Evolutionary conservation across 1,140 invertebrate species (phyloP).

Genomic region (Acromyrmex heyeri): DNA sequence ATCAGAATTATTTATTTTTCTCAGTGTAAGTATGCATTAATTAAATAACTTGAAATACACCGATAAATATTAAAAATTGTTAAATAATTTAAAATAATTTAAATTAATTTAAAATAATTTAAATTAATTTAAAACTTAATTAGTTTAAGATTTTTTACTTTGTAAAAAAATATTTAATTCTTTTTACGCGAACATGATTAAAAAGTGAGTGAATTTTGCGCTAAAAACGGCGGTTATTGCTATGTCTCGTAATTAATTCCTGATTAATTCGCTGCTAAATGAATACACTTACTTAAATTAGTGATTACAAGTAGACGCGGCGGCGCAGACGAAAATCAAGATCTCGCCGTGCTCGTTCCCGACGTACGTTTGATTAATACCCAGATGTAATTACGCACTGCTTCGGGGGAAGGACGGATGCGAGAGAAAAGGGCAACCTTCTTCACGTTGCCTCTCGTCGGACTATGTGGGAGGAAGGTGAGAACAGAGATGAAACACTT

Average conservation of each 20-base stretch:
- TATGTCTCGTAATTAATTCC: background rate
- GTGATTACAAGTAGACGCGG: background rate
- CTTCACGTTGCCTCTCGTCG: background rate
- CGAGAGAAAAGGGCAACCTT: slow-evolving; percentile 54
- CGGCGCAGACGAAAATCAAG: slow-evolving; percentile 71
- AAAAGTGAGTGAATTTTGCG: background rate
- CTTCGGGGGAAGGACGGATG: slow-evolving; percentile 54
- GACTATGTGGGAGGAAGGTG: slow-evolving; percentile 43
- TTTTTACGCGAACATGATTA: background rate
- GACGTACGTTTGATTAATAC: slow-evolving; percentile 72
- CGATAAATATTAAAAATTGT: too few relatives aligned
- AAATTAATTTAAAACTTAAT: background rate
- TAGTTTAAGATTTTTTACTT: background rate
- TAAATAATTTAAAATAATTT: background rate
- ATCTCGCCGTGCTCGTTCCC: slow-evolving; percentile 70
- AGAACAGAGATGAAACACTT: slow-evolving; percentile 35
- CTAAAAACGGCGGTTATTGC: background rate
- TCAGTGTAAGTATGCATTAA: background rate
- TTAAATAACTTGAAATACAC: background rate
- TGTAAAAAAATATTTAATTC: background rate
- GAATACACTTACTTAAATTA: slow-evolving; percentile 19
- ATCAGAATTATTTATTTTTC: too few relatives aligned
- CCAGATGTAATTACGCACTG: slow-evolving; percentile 74
- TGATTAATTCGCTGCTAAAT: slow-evolving; percentile 14
- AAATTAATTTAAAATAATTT: too few relatives aligned